phyloP scores from a whole-genome alignment of 2,888 invertebrate species.

The Euclidia mi region DNA sequence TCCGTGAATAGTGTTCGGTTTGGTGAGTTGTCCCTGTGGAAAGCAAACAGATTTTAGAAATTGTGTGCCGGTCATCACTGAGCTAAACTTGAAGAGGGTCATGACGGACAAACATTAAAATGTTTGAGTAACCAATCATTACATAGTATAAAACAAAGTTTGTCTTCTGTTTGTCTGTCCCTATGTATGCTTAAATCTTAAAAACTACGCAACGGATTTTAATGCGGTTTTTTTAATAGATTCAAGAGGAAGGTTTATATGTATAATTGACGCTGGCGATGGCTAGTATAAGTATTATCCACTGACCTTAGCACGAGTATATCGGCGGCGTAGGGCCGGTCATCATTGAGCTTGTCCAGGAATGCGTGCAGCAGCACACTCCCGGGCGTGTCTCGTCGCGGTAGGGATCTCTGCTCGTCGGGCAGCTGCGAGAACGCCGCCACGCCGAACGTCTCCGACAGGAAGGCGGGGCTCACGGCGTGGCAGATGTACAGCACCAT shows the following conservation, averaged over 20 bases:
- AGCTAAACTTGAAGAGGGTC: too few species aligned
- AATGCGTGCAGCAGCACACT: slow-evolving; percentile 95
- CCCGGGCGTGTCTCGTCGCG: slow-evolving; percentile 93
- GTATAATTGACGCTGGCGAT: too few species aligned
- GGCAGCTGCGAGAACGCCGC: slow-evolving; percentile 93
- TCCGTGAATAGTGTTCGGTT: slow-evolving; percentile 95
- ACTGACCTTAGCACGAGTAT: slow-evolving; percentile 95
- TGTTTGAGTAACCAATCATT: too few species aligned
- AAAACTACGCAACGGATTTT: too few species aligned
- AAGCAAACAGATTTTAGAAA: slow-evolving; percentile 18
- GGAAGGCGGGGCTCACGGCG: slow-evolving; percentile 93
- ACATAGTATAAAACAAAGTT: too few species aligned
- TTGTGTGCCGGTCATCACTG: too few species aligned
- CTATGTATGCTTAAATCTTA: too few species aligned
- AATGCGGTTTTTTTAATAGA: too few species aligned
- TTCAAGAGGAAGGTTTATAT: too few species aligned
- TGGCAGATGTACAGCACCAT: slow-evolving; percentile 96
- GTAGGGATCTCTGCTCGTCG: slow-evolving; percentile 94
- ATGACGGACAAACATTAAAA: too few species aligned
- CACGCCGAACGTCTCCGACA: slow-evolving; percentile 94
- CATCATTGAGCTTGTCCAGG: slow-evolving; percentile 95
- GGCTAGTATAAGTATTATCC: too few species aligned
- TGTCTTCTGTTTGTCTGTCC: too few species aligned
- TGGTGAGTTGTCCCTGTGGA: slow-evolving; percentile 97
- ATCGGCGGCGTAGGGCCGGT: slow-evolving; percentile 94